Percentiles rank a stretch among this genome's conserved stretches.
Conservation (phyloP, 64 coral and sea anemone species). For the Actinia equina region DNA sequence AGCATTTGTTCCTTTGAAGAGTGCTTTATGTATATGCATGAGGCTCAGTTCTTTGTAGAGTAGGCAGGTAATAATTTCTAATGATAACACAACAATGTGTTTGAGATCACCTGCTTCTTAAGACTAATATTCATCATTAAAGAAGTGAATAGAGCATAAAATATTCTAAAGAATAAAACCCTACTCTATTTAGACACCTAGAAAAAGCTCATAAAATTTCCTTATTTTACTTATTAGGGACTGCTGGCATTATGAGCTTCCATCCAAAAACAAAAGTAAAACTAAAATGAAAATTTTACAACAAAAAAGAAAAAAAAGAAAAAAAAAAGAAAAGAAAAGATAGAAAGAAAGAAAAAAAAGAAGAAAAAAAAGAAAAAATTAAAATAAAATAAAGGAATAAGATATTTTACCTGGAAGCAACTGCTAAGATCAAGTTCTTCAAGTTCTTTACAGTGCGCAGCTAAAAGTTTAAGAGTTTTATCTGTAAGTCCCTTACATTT, state of each 20-base stretch:
- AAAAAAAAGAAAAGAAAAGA: background rate
- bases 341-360: too few relatives aligned
- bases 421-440: slow-evolving; percentile 88
- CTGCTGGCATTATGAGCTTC: background rate
- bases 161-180: background rate
- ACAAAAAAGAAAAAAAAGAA: background rate
- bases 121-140: background rate
- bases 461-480: slow-evolving; percentile 39
- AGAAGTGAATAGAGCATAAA: background rate
- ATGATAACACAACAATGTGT: background rate
- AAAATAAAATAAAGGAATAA: too few relatives aligned
- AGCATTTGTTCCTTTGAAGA: background rate
- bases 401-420: slow-evolving; percentile 76
- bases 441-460: slow-evolving; percentile 58
- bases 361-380: background rate
- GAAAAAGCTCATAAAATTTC: background rate
- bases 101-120: background rate
- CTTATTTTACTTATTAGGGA: background rate
- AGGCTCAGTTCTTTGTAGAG: background rate
- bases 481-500: slow-evolving; percentile 82
- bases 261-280: background rate
- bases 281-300: background rate
- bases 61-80: background rate
- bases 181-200: background rate
- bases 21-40: background rate